Evolutionary conservation across 2,888 invertebrate genomes (phyloP).

Genomic region (Coelinius sp.): DNA sequence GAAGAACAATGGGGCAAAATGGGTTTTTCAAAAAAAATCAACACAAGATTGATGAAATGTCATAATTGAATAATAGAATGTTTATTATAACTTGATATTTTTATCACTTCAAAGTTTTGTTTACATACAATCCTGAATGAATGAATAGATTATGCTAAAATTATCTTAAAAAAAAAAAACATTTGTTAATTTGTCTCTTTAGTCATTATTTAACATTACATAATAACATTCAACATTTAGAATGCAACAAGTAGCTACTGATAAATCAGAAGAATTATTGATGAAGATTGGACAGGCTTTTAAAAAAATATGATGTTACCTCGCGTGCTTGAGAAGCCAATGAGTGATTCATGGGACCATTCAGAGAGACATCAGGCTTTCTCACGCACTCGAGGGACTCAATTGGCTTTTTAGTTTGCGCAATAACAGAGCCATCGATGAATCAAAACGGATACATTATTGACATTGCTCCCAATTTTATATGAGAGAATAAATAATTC

Average conservation of each 20-base stretch:
- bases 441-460: conserved; percentile 47
- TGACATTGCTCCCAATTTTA: conserved; percentile 23
- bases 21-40: neutral
- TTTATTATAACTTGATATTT: neutral
- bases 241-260: neutral
- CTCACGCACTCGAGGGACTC: conserved; percentile 43
- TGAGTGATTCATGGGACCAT: conserved; percentile 29
- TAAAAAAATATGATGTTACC: conserved; percentile 23
- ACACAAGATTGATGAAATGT: no score
- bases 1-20: neutral
- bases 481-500: neutral
- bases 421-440: conserved; percentile 48
- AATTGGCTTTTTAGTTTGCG: conserved; percentile 42
- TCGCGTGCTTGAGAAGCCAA: conserved; percentile 24
- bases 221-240: neutral
- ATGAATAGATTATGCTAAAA: neutral
- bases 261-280: neutral
- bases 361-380: conserved; percentile 13
- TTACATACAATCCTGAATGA: neutral
- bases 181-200: neutral
- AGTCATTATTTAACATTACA: neutral
- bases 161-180: neutral
- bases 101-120: neutral
- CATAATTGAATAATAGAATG: neutral
- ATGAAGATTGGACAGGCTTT: neutral